phyloP scores from a whole-genome alignment of 37 sponge, comb jelly and placozoan species.

The Chondrosia reniformis region DNA sequence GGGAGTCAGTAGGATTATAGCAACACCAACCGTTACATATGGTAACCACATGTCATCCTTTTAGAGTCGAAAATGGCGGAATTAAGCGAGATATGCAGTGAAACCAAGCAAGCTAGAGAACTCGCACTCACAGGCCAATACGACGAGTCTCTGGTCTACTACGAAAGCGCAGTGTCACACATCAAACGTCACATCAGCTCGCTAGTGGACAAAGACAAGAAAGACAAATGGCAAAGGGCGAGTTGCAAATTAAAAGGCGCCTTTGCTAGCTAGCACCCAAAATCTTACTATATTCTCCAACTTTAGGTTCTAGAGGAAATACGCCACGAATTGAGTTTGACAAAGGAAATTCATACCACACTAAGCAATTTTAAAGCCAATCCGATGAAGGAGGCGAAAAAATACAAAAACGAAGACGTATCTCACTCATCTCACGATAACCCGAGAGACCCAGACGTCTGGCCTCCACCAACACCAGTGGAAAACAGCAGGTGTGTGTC shows the following conservation, averaged over 20 bases:
- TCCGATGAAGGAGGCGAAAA: slow-evolving; percentile 11
- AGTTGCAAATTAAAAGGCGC: no score
- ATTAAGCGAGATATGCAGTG: slow-evolving; percentile 30
- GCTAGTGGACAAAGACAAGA: slow-evolving; percentile 44
- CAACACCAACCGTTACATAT: neutral
- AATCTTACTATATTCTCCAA: neutral
- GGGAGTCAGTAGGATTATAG: neutral
- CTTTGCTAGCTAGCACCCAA: neutral
- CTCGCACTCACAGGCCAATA: slow-evolving; percentile 79
- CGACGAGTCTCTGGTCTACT: slow-evolving; percentile 81
- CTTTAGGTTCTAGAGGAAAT: slow-evolving; percentile 65
- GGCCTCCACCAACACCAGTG: slow-evolving; percentile 86
- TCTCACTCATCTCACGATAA: neutral
- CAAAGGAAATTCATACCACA: slow-evolving; percentile 63
- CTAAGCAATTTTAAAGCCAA: slow-evolving; percentile 84
- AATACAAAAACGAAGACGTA: slow-evolving; percentile 8
- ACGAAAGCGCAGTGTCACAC: slow-evolving; percentile 66
- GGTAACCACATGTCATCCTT: neutral
- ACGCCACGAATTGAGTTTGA: slow-evolving; percentile 72
- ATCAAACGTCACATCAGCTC: slow-evolving; percentile 53
- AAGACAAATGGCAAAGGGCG: slow-evolving; percentile 77
- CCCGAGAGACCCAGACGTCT: slow-evolving; percentile 68
- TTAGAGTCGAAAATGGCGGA: neutral
- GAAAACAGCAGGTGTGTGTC: no score
- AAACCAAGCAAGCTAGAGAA: slow-evolving; percentile 79